Conservation (phyloP, 2,797 vertebrate genomes). For the Poeciliopsis infans region DNA sequence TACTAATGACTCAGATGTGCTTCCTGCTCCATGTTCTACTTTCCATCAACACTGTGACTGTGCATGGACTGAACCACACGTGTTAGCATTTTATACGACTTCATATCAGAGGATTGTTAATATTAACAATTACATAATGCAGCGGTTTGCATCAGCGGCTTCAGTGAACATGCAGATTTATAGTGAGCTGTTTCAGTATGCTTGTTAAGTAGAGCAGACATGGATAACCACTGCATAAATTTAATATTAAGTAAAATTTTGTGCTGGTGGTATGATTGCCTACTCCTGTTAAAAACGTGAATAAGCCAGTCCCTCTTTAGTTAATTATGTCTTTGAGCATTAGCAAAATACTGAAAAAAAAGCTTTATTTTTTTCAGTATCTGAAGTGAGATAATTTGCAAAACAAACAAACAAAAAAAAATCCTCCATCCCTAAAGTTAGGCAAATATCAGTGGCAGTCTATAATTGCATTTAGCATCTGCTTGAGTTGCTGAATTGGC, state of each 20-base stretch:
- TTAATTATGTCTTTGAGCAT: not conserved
- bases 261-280: not conserved
- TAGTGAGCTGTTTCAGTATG: not conserved
- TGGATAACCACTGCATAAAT: not conserved
- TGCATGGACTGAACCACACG: not conserved
- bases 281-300: not conserved
- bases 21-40: not conserved
- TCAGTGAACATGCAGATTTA: not conserved
- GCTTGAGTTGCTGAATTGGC: conserved; percentile 65
- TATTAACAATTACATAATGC: not conserved
- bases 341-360: not conserved
- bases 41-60: not conserved
- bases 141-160: not conserved
- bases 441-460: conserved; percentile 53
- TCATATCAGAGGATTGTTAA: not conserved
- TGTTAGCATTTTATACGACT: not conserved
- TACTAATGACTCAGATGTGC: not conserved
- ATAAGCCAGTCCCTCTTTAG: not conserved
- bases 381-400: conserved; percentile 9
- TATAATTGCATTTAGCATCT: conserved; percentile 72
- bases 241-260: not conserved
- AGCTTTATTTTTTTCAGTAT: not conserved
- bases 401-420: conserved; percentile 11
- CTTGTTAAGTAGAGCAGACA: not conserved
- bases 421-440: conserved; percentile 44